Base-by-base conservation (phyloP, 2,888 invertebrate species). In the Pterostichus niger region DNA sequence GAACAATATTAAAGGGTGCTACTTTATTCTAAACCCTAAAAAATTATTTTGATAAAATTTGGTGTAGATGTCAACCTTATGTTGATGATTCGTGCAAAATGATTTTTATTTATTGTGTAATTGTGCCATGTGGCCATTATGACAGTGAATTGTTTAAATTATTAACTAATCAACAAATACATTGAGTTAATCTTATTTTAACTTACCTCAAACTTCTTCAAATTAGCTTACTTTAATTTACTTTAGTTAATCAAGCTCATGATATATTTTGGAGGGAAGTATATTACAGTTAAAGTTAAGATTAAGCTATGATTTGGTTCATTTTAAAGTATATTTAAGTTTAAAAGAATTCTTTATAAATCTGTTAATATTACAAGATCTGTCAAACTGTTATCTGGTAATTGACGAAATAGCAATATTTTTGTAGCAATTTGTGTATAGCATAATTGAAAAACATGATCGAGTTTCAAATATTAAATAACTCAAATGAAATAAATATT, bases 1-100 rank as follows among this genome's bases (percentile, higher is more conserved):
- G 54, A 81, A 68, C 24, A 68, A 54, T 68, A 71, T 54, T 54
- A 73, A 81, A 73, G 81, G 81, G 81, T 81, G 81, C 81, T 81
- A 81, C 61, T 56, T 59, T 59, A 71, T 77, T 56, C 71, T 81
- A 71, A n/a, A 11, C 24, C 2, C 78, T 78, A 78, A 35, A 73
- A 73, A 81, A 80, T 64, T 68, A 80, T 80, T 17, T 49, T 79
- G 61, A 80, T 80, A 46, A 68, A 68, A 68, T 31, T 68, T 54
- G 49, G 80, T 68, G 79, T 64, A 77, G 35, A 77, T 77, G 77
- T 77, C 56, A 54, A 77, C 77, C 11, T 46, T 73, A 68, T 68
- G 17, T 73, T 52, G 17, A 78, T 78, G 73, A 68, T 68, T 71
- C 81, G 81, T 81, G 81, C 81, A 73, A 68, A 71, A 81, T 81